Evolutionary conservation across 1,140 invertebrate species (phyloP).

Genomic region (Pinna nobilis): DNA sequence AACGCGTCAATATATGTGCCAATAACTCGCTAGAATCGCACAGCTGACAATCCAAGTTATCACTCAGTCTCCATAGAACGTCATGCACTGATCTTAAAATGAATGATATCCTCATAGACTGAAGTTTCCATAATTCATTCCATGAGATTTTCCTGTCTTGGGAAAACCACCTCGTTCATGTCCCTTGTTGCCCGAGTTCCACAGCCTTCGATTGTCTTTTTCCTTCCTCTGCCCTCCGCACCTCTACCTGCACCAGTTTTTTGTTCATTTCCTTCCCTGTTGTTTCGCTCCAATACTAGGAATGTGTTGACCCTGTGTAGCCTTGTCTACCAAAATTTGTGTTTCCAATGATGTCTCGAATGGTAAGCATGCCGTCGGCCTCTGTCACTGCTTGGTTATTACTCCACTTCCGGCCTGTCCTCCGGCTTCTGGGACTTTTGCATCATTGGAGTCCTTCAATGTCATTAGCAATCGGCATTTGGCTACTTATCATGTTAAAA

Average conservation of each 20-base stretch:
- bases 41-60: too few relatives aligned
- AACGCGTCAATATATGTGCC: too few relatives aligned
- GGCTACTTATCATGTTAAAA: too few relatives aligned
- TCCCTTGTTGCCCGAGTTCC: background rate
- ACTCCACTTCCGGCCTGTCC: slow-evolving; percentile 34
- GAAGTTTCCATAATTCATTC: background rate
- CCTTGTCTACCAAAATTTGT: slow-evolving; percentile 17
- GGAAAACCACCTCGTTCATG: background rate
- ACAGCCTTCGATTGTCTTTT: background rate
- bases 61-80: too few relatives aligned
- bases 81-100: background rate
- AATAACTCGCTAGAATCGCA: too few relatives aligned
- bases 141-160: background rate
- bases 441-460: slow-evolving; percentile 17
- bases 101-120: background rate
- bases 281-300: background rate
- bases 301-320: background rate
- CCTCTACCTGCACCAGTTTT: background rate
- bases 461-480: slow-evolving; percentile 21
- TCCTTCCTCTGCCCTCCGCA: background rate
- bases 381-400: slow-evolving; percentile 3
- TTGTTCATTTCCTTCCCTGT: background rate
- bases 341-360: slow-evolving; percentile 17
- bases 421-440: slow-evolving; percentile 20
- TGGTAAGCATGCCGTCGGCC: slow-evolving; percentile 5